phyloP scores from a whole-genome alignment of 2,888 invertebrate species.

The Patella depressa region DNA sequence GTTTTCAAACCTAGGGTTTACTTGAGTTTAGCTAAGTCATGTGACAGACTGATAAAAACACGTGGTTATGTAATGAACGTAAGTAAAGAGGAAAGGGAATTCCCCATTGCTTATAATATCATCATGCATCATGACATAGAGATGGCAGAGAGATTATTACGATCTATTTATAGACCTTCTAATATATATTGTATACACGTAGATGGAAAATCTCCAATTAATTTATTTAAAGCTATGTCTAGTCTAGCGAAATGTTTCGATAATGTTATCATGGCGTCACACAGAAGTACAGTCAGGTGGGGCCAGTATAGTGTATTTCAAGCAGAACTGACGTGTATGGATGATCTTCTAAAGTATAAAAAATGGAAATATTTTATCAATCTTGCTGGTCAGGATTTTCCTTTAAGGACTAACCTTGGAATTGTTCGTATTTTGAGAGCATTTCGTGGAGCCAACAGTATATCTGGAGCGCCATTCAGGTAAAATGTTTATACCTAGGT shows the following conservation, averaged over 20 bases:
- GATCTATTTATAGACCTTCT: not conserved
- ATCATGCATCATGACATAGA: not conserved
- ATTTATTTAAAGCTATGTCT: not conserved
- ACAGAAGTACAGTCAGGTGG: not conserved
- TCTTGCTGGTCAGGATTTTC: not conserved
- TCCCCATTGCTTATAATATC: not conserved
- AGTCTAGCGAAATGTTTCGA: not conserved
- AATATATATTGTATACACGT: constrained; percentile 5
- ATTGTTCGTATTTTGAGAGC: not conserved
- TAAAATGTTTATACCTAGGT: not conserved
- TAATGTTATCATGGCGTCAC: not conserved
- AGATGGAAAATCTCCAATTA: not conserved
- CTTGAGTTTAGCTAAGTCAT: not conserved
- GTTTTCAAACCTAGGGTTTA: not conserved
- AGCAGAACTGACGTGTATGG: constrained; percentile 1
- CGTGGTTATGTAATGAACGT: not conserved
- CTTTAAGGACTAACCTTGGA: not conserved
- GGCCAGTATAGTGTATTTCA: not conserved
- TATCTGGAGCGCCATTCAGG: not conserved
- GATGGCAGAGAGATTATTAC: not conserved
- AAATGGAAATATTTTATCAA: not conserved
- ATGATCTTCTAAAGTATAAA: not conserved
- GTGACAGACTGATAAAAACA: not conserved
- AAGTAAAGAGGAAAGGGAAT: not conserved
- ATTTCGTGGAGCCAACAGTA: not conserved